phyloP scores from a whole-genome alignment of 2,797 vertebrate species.

The Menidia menidia region DNA sequence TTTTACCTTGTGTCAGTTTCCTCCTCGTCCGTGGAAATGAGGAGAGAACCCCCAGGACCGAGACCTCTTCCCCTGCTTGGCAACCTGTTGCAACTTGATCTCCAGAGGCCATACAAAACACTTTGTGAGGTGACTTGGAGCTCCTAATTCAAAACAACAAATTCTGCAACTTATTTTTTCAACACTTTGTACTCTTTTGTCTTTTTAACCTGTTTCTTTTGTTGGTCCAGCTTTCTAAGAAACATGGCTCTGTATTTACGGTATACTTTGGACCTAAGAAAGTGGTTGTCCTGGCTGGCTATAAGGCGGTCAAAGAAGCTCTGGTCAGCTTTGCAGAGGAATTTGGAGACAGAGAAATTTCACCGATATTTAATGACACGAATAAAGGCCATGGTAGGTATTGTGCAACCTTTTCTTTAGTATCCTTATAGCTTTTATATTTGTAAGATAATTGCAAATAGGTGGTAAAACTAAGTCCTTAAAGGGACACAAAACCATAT shows the following conservation, averaged over 20 bases:
- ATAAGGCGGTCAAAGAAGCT: constrained; percentile 76
- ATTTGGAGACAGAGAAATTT: constrained; percentile 71
- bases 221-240: constrained; percentile 70
- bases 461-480: too few species aligned
- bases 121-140: constrained; percentile 63
- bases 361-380: constrained; percentile 48
- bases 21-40: not conserved
- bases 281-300: constrained; percentile 78
- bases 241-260: constrained; percentile 73
- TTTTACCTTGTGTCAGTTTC: constrained; percentile 15
- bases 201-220: not conserved
- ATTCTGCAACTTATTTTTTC: not conserved
- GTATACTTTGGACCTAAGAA: constrained; percentile 72
- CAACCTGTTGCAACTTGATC: constrained; percentile 76
- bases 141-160: rapidly evolving
- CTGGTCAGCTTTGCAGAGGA: constrained; percentile 71
- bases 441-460: too few species aligned
- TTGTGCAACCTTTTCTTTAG: not conserved
- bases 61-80: constrained; percentile 71
- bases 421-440: too few species aligned
- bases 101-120: constrained; percentile 58
- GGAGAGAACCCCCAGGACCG: constrained; percentile 69
- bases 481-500: not conserved
- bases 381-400: constrained; percentile 68
- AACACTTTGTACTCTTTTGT: not conserved